These are phyloP conservation scores for Pangasius mekongensis DNA, from an alignment of 2,797 vertebrate genomes.

Conservation along the genomic window DNA sequence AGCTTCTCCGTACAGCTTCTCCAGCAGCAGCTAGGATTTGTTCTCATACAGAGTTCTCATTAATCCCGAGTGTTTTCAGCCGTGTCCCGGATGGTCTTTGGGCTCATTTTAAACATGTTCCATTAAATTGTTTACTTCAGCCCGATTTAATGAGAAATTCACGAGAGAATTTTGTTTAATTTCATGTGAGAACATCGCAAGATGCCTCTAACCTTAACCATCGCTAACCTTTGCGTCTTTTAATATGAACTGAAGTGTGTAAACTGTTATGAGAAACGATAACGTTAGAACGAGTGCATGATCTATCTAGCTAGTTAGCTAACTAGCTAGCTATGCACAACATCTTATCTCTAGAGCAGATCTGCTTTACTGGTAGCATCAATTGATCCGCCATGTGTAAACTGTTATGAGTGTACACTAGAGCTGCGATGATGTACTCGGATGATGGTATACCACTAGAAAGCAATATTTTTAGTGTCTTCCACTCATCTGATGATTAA, in stretches of 20 bases:
- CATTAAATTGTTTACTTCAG: background rate
- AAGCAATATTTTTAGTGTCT: background rate
- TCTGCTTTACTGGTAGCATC: background rate
- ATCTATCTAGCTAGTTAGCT: too few relatives aligned
- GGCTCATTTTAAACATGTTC: background rate
- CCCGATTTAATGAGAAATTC: background rate
- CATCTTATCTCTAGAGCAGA: background rate
- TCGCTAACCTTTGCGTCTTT: background rate
- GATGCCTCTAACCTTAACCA: background rate
- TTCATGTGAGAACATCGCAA: background rate
- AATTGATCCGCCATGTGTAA: background rate
- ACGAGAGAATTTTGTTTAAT: background rate
- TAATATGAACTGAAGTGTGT: background rate
- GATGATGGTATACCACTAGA: background rate
- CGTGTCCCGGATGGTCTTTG: background rate
- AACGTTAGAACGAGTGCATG: too few relatives aligned
- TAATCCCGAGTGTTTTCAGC: background rate
- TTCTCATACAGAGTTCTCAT: constrained; percentile 26
- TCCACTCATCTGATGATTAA: background rate
- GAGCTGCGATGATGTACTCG: background rate
- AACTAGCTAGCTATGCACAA: too few relatives aligned
- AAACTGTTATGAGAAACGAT: background rate
- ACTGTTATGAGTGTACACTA: background rate
- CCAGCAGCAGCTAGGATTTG: constrained; percentile 24
- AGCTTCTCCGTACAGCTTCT: constrained; percentile 21